Percentiles rank a stretch among this genome's conserved stretches.
Evolutionary conservation across 2,797 vertebrate genomes (phyloP).

Genomic region (Tamandua tetradactyla): DNA sequence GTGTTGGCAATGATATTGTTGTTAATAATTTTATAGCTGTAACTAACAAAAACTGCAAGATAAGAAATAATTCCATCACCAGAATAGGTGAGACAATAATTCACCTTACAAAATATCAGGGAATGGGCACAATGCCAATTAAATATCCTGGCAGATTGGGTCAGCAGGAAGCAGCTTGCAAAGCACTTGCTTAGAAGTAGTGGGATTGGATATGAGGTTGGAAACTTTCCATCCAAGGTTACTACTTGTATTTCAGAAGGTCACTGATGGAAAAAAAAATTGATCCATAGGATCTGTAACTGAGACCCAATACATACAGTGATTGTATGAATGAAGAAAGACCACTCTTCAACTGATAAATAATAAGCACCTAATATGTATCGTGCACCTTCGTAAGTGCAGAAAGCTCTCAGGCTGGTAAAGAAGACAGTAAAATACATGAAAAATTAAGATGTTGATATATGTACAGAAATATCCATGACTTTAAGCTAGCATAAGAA

Average conservation of each 20-base stretch:
- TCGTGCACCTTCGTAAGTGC: not conserved
- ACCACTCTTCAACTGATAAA: not conserved
- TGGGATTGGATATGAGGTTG: not conserved
- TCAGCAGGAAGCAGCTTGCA: conserved; percentile 24
- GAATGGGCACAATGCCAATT: not conserved
- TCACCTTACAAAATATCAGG: not conserved
- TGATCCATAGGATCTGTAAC: not conserved
- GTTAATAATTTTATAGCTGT: not conserved
- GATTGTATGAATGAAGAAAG: conserved; percentile 1
- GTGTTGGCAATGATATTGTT: not conserved
- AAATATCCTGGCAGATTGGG: conserved; percentile 48
- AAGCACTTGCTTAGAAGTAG: conserved; percentile 23
- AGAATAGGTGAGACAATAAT: not conserved
- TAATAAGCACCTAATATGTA: not conserved
- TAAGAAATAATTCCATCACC: conserved; percentile 8
- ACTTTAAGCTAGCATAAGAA: not conserved
- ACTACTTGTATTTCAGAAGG: conserved; percentile 21
- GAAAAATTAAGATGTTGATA: not conserved
- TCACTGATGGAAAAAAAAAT: not conserved
- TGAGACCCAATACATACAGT: too few species aligned
- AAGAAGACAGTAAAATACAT: not conserved
- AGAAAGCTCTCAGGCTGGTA: not conserved
- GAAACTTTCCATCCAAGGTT: not conserved
- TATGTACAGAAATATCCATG: too few species aligned
- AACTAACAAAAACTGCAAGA: not conserved